A percentile compares a stretch with the other conserved stretches of the same genome.
phyloP scores from a whole-genome alignment of 53 echinoderm and acorn worm genomes.

The Antedon mediterranea region DNA sequence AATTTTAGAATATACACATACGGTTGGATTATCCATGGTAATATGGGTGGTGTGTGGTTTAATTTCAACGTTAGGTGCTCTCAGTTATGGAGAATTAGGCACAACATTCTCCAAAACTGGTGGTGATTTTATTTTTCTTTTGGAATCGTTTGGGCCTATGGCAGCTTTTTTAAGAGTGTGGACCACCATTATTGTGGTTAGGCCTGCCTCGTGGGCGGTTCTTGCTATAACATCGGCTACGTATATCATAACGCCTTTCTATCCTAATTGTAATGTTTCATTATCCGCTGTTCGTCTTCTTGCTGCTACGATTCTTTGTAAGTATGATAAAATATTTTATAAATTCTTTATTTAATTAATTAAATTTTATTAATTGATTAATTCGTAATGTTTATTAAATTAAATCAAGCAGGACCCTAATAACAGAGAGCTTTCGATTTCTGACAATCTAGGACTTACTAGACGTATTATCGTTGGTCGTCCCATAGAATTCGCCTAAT shows the following conservation, averaged over 20 bases:
- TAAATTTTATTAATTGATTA: background rate
- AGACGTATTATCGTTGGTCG: too few species aligned
- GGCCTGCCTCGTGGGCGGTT: constrained; percentile 31
- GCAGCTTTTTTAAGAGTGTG: constrained; percentile 59
- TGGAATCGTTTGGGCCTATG: constrained; percentile 50
- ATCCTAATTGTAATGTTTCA: constrained; percentile 26
- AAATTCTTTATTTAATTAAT: background rate
- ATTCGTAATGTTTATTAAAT: too few species aligned
- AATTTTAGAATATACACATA: constrained; percentile 45
- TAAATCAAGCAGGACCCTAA: too few species aligned
- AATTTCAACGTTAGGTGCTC: constrained; percentile 50
- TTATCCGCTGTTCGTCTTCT: background rate
- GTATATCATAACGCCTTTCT: constrained; percentile 41
- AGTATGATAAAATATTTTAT: too few species aligned
- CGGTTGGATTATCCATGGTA: constrained; percentile 52
- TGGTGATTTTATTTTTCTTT: constrained; percentile 56
- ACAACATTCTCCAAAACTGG: constrained; percentile 66
- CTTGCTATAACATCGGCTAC: constrained; percentile 46
- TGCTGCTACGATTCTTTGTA: background rate
- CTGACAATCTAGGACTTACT: too few species aligned
- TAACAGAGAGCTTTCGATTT: too few species aligned
- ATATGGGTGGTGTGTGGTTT: constrained; percentile 56
- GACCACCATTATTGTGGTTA: constrained; percentile 27
- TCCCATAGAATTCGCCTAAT: too few species aligned
- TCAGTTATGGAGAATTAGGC: constrained; percentile 72